A percentile compares a stretch with the other conserved stretches of the same genome.
These are phyloP conservation scores for Aplochiton taeniatus DNA, from an alignment of 2,797 vertebrate species.

Conservation along the genomic window DNA sequence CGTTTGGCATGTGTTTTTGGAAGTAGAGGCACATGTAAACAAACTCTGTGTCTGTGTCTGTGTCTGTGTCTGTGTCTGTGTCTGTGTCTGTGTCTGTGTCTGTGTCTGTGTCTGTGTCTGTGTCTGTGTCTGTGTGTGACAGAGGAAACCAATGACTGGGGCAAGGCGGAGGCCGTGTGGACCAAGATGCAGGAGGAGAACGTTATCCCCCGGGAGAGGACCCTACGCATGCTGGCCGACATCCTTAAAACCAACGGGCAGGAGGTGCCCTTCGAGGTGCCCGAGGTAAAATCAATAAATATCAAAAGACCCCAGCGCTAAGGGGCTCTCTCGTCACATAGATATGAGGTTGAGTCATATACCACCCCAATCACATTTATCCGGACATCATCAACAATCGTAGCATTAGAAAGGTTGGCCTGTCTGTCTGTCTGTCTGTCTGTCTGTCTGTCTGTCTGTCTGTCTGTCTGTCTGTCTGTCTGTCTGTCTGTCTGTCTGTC, in stretches of 20 bases:
- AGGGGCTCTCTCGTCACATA: too few relatives aligned
- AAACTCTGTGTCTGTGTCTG: conserved; percentile 8
- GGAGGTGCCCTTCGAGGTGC: conserved; percentile 85
- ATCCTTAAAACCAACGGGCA: conserved; percentile 81
- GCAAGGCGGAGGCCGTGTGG: conserved; percentile 85
- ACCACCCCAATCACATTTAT: background rate
- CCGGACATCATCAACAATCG: too few relatives aligned
- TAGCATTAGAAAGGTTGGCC: too few relatives aligned
- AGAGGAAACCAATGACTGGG: conserved; percentile 82
- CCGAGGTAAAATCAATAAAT: conserved; percentile 78
- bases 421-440: too few relatives aligned
- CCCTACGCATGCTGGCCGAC: conserved; percentile 79
- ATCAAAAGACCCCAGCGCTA: background rate
- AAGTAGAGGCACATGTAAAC: background rate
- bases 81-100: conserved; percentile 14
- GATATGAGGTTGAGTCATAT: background rate
- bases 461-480: too few relatives aligned
- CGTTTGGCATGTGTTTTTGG: too few relatives aligned
- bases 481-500: background rate
- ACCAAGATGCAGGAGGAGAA: conserved; percentile 97
- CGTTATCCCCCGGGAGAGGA: conserved; percentile 85
- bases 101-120: background rate
- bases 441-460: too few relatives aligned
- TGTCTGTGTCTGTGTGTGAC: conserved; percentile 35
- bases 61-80: background rate